A percentile compares a stretch with the other conserved stretches of the same genome.
Conservation (phyloP, 2,888 invertebrate genomes). For the Tortrix viridana region DNA sequence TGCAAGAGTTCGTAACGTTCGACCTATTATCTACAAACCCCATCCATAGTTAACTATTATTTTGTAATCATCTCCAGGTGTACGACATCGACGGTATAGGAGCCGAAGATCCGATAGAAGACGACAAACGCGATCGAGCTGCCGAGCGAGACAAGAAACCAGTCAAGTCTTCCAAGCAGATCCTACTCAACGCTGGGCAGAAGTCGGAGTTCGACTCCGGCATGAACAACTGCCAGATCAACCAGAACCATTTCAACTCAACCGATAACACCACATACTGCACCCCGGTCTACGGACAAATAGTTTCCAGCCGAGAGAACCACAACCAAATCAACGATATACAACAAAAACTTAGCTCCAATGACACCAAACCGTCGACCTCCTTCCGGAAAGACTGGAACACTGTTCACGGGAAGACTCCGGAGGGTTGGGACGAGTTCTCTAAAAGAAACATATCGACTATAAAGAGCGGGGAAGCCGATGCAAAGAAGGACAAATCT, state of each 20-base stretch:
- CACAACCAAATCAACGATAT: constrained; percentile 80
- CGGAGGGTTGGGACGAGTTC: constrained; percentile 75
- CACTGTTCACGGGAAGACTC: constrained; percentile 62
- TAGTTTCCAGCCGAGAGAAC: constrained; percentile 76
- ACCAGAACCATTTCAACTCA: constrained; percentile 57
- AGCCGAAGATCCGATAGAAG: constrained; percentile 68
- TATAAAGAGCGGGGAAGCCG: constrained; percentile 62
- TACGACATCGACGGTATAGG: constrained; percentile 80
- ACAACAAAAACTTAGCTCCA: constrained; percentile 70
- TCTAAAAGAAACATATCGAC: constrained; percentile 71
- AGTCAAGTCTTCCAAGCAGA: constrained; percentile 78
- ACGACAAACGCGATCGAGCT: constrained; percentile 58
- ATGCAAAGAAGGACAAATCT: constrained; percentile 49
- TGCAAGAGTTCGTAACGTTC: too few species aligned
- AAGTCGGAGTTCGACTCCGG: constrained; percentile 80
- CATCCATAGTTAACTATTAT: too few species aligned
- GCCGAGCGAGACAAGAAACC: constrained; percentile 60
- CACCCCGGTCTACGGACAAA: constrained; percentile 78
- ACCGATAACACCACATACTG: constrained; percentile 76
- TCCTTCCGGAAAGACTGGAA: constrained; percentile 75
- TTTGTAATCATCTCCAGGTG: constrained; percentile 58
- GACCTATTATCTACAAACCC: too few species aligned
- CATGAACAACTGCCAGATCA: constrained; percentile 78
- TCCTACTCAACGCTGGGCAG: constrained; percentile 77
- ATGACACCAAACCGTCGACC: constrained; percentile 73